These are phyloP conservation scores for Corythornis madagascariensis DNA, from an alignment of 2,113 vertebrate genomes.

Conservation along the genomic window DNA sequence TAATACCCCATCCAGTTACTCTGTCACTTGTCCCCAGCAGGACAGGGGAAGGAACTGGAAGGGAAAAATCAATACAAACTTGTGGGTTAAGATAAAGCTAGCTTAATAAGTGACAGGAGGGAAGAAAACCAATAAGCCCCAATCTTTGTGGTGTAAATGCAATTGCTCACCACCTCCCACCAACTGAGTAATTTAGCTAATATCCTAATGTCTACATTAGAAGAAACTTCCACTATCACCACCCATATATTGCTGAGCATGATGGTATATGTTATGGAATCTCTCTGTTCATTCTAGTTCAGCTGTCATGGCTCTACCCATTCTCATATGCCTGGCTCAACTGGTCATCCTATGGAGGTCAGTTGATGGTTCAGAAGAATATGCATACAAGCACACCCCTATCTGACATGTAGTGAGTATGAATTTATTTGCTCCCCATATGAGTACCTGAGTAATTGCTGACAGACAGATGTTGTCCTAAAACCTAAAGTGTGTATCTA, in stretches of 20 bases:
- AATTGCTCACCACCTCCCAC: not conserved
- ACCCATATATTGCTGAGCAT: not conserved
- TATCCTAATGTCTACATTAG: not conserved
- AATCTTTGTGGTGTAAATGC: not conserved
- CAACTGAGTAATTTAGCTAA: not conserved
- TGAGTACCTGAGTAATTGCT: not conserved
- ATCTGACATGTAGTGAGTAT: not conserved
- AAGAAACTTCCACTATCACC: not conserved
- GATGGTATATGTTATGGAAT: not conserved
- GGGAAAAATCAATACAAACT: not conserved
- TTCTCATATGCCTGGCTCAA: not conserved
- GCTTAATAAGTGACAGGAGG: not conserved
- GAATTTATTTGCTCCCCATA: not conserved
- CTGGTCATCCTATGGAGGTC: not conserved
- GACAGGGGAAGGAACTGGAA: not conserved
- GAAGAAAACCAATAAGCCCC: not conserved
- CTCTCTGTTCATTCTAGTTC: not conserved
- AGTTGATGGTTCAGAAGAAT: not conserved
- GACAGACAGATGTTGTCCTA: not conserved
- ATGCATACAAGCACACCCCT: fast-evolving
- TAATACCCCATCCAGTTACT: not conserved
- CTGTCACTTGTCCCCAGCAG: not conserved
- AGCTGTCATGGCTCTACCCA: not conserved
- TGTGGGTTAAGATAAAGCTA: not conserved
- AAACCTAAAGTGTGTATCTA: not conserved